Evolutionary conservation across 2,113 vertebrate genomes (phyloP).

Genomic region (Takifugu bimaculatus): DNA sequence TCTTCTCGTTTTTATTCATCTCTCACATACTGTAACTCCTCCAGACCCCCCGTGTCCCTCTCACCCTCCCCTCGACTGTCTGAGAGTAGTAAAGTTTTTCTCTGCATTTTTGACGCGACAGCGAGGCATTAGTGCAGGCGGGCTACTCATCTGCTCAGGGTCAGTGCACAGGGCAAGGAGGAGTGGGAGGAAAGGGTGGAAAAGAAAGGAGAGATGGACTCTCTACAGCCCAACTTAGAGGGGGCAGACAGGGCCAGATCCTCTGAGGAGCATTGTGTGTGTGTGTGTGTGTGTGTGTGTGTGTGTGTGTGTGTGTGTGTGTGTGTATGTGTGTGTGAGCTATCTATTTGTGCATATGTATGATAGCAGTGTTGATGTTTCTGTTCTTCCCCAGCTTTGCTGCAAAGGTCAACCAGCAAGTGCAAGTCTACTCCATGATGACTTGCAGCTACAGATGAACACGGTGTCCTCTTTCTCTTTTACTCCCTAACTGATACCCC

Average conservation of each 20-base stretch:
- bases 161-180: slow-evolving; percentile 75
- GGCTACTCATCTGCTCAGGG: slow-evolving; percentile 74
- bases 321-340: slow-evolving; percentile 13
- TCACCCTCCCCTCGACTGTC: slow-evolving; percentile 57
- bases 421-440: slow-evolving; percentile 52
- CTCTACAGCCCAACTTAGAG: slow-evolving; percentile 66
- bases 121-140: slow-evolving; percentile 72
- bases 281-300: slow-evolving; percentile 16
- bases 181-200: slow-evolving; percentile 53
- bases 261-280: slow-evolving; percentile 54
- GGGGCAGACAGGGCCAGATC: slow-evolving; percentile 72
- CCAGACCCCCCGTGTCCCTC: slow-evolving; percentile 52
- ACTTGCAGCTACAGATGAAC: slow-evolving; percentile 53
- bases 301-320: slow-evolving; percentile 14
- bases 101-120: slow-evolving; percentile 71
- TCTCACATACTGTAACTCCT: slow-evolving; percentile 7
- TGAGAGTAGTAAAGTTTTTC: slow-evolving; percentile 71
- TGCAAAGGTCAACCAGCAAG: slow-evolving; percentile 69
- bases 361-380: slow-evolving; percentile 66
- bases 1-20: slow-evolving; percentile 14
- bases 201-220: slow-evolving; percentile 54
- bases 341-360: slow-evolving; percentile 55
- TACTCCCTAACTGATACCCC: slow-evolving; percentile 18
- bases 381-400: slow-evolving; percentile 63
- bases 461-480: slow-evolving; percentile 28